phyloP scores from a whole-genome alignment of 1,140 invertebrate genomes.

The Papilio polyxenes region DNA sequence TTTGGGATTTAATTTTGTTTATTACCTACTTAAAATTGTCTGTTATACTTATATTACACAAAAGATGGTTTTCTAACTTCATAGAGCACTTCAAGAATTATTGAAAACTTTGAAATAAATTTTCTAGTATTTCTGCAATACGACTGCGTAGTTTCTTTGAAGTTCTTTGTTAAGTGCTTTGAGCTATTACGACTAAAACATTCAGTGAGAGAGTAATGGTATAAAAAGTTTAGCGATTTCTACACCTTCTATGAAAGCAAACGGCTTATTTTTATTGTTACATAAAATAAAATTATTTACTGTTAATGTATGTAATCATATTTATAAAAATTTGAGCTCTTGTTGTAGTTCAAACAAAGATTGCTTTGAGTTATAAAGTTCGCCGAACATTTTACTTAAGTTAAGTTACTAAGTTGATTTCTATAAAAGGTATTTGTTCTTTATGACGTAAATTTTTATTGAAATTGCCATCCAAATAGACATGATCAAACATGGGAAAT shows the following conservation, averaged over 20 bases:
- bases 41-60: not conserved
- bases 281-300: too few relatives aligned
- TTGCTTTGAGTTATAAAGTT: too few relatives aligned
- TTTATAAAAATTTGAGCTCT: too few relatives aligned
- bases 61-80: not conserved
- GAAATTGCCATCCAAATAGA: too few relatives aligned
- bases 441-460: too few relatives aligned
- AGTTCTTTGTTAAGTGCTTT: slow-evolving; percentile 34
- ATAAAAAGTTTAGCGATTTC: slow-evolving; percentile 13
- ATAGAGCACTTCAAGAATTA: slow-evolving; percentile 2
- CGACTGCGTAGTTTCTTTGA: slow-evolving; percentile 29
- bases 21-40: not conserved
- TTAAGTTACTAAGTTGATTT: too few relatives aligned
- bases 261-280: slow-evolving; percentile 8
- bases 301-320: too few relatives aligned
- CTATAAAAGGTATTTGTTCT: too few relatives aligned
- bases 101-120: slow-evolving; percentile 27
- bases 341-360: too few relatives aligned
- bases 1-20: slow-evolving; percentile 2
- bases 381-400: too few relatives aligned
- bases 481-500: too few relatives aligned
- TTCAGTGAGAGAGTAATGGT: not conserved
- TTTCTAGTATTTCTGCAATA: slow-evolving; percentile 23
- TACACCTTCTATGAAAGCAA: slow-evolving; percentile 10
- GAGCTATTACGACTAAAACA: slow-evolving; percentile 19